Conservation (phyloP, 2,797 vertebrate genomes). For the Anguilla pacifica region DNA sequence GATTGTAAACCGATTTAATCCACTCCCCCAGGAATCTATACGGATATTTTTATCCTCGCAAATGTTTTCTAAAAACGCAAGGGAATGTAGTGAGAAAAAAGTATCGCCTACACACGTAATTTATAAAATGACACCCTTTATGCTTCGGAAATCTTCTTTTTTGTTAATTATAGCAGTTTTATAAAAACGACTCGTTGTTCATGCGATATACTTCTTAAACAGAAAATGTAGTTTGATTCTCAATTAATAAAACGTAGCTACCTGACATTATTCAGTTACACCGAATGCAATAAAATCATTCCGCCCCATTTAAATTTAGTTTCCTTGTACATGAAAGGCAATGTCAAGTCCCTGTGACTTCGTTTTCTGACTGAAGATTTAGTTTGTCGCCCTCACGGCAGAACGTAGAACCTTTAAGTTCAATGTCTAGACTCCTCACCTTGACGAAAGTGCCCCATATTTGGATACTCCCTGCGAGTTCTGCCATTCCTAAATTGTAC, state of each 20-base stretch:
- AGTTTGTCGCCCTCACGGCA: not conserved
- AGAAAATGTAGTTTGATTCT: not conserved
- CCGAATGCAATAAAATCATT: not conserved
- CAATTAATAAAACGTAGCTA: no score
- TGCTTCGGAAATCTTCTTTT: not conserved
- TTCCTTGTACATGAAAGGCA: slow-evolving; percentile 19
- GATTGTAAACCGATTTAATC: slow-evolving; percentile 68
- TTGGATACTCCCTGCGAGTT: not conserved
- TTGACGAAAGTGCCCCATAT: slow-evolving; percentile 19
- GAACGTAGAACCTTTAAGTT: not conserved
- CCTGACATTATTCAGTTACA: not conserved
- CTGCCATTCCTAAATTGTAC: not conserved
- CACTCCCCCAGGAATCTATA: slow-evolving; percentile 50
- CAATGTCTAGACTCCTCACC: slow-evolving; percentile 26
- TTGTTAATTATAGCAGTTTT: not conserved
- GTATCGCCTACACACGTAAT: not conserved
- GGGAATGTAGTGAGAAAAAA: not conserved
- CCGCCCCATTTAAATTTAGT: not conserved
- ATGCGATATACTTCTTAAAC: not conserved
- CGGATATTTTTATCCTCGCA: slow-evolving; percentile 45
- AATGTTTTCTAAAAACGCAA: slow-evolving; percentile 34
- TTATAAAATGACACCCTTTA: not conserved
- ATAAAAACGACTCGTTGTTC: not conserved
- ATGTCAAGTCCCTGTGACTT: not conserved
- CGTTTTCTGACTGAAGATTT: not conserved